Evolutionary conservation across 2,113 vertebrate species (phyloP), one percentile per base, ranked within the genome.

Genomic region (Sebastes fasciatus): DNA sequence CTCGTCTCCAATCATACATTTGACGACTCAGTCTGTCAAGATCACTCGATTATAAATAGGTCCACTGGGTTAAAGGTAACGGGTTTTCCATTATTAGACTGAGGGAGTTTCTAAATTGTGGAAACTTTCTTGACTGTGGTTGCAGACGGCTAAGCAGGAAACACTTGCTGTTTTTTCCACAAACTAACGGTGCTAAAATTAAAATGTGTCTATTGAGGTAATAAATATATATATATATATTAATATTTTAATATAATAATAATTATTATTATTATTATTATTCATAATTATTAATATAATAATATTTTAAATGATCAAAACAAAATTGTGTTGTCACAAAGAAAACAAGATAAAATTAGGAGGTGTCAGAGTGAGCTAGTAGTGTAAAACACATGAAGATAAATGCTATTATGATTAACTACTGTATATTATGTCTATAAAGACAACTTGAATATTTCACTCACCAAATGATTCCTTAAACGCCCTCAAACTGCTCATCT

Each of bases 381-480:
- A 34, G 4, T 34, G 34, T 34, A 34, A 34, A 34, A 34, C 34
- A 34, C 34, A 34, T 34, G 34, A 34, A 34, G 34, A 34, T 34
- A 34, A 34, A 34, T 34, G 34, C 34, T 34, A 34, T 34, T 34
- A 34, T 34, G 3, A 34, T 34, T 34, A 34, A 34, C 34, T 34
- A 34, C 34, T 34, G 34, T 34, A 34, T 34, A 34, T 34, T 34
- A 12, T 49, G 13, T 49, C 34, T 45, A 3, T 51, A 10, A 58
- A 58, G 2, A 61, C 4, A 21, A 34, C 10, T 26, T 16, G 0
- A 4, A 42, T 42, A 40, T 23, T 69, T 52, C 5, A 93, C 95
- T 94, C 64, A 96, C 95, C 95, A 34, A 92, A 88, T 3, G 91
- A 83, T 66, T 95, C 93, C 77, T 88, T 85, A 78, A 60, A 89